Evolutionary conservation across 2,113 vertebrate species (phyloP), one percentile per base, ranked within the genome.

Genomic region (Cacatua alba): DNA sequence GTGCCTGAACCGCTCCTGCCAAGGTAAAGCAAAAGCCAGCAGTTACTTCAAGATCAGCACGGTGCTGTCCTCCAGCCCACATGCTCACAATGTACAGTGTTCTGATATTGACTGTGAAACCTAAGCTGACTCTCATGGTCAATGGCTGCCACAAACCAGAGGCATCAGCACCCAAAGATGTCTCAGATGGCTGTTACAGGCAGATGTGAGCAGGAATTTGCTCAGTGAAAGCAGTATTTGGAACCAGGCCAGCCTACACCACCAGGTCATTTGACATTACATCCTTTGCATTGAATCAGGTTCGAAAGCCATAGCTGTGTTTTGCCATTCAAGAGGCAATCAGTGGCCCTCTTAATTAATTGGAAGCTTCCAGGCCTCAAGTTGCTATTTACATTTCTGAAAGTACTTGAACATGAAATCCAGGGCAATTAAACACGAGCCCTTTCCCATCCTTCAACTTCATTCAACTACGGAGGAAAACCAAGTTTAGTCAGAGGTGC

Each of bases 1-100:
- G 99, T 98, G 13, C 99, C 99, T 1, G 99, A 99, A 62, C 99
- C 98, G 48, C 99, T 99, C 97, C 99, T 99, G 85, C 31, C 46
- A 25, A 57, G 72, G n/a, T 0, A 49, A 93, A 92, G 2, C 55
- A 70, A 39, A 31, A 81, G 39, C 3, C 83, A 79, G 31, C 16
- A 33, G 85, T 92, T 55, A 75, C 39, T 12, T n/a, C 60, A 37
- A 28, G 68, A 11, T 2, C 23, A 52, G 2, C 24, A 26, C 28
- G 24, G 83, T 3, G 2, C 17, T 3, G 33, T 7, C 28, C 74
- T 20, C 43, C 80, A n/a, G 72, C 52, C 16, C 35, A 2, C 12
- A 1, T 0, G 0, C 17, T 13, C 52, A 11, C 23, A 7, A 2
- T 11, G 19, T 3, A 15, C 4, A 3, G 35, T 4, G 35, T 2